Evolutionary conservation across 2,113 vertebrate genomes (phyloP).

Genomic region (Rousettus leschenaultii): DNA sequence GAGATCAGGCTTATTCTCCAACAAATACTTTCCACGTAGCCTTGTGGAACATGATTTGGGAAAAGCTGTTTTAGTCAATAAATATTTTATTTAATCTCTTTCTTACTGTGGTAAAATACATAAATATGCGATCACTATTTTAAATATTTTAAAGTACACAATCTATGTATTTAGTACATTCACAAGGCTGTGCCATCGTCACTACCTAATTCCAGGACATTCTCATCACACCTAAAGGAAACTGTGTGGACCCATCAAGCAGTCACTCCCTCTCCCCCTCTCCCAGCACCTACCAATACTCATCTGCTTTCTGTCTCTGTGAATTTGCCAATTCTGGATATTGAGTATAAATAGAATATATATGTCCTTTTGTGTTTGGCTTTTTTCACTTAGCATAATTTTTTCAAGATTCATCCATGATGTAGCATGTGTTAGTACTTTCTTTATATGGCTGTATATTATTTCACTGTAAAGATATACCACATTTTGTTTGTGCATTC

Average conservation of each 20-base stretch:
- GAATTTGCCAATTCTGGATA: neutral
- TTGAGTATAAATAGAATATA: neutral
- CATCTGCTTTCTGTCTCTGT: neutral
- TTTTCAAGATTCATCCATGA: neutral
- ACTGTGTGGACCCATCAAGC: no score
- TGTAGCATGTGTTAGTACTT: neutral
- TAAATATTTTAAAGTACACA: neutral
- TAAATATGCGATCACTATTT: neutral
- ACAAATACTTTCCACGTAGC: neutral
- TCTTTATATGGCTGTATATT: neutral
- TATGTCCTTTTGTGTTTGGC: neutral
- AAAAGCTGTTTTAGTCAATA: neutral
- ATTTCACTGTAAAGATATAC: neutral
- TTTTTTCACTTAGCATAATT: neutral
- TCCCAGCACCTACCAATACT: neutral
- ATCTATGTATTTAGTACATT: neutral
- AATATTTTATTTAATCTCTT: neutral
- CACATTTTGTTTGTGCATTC: neutral
- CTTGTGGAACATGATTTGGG: neutral
- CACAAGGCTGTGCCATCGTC: neutral
- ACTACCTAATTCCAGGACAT: neutral
- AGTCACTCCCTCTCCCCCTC: no score
- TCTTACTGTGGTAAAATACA: neutral
- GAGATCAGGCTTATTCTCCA: neutral
- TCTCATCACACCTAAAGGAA: neutral